Conservation (phyloP, 2,797 vertebrate species). For the Macroramphosus scolopax region DNA sequence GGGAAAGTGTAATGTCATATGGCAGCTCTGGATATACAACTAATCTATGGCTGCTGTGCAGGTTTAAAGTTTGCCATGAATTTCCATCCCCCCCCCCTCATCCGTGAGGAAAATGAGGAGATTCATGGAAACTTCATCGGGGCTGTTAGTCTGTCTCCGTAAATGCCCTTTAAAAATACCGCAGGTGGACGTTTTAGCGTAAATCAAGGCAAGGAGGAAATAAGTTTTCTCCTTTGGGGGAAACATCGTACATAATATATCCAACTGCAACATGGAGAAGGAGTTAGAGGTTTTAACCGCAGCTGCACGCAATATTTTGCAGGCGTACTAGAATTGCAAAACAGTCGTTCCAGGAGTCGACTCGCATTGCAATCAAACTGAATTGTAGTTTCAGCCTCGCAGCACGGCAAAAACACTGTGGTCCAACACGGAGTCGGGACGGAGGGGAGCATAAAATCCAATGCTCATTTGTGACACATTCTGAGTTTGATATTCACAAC, state of each 20-base stretch:
- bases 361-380: slow-evolving; percentile 59
- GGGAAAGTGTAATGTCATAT: slow-evolving; percentile 56
- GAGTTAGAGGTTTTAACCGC: slow-evolving; percentile 41
- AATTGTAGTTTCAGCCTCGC: slow-evolving; percentile 55
- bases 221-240: slow-evolving; percentile 55
- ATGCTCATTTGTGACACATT: slow-evolving; percentile 73
- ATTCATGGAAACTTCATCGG: slow-evolving; percentile 63
- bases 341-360: slow-evolving; percentile 36
- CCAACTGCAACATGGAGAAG: slow-evolving; percentile 38
- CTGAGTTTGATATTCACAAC: slow-evolving; percentile 71
- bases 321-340: slow-evolving; percentile 60
- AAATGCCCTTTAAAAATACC: slow-evolving; percentile 61
- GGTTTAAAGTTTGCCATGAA: slow-evolving; percentile 57
- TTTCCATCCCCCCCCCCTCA: slow-evolving; percentile 34
- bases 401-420: slow-evolving; percentile 28
- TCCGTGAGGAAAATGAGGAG: slow-evolving; percentile 47
- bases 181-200: slow-evolving; percentile 65
- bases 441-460: slow-evolving; percentile 60
- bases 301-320: slow-evolving; percentile 56
- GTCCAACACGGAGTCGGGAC: slow-evolving; percentile 44
- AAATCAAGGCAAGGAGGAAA: slow-evolving; percentile 64
- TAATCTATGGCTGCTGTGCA: slow-evolving; percentile 32
- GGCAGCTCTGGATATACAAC: slow-evolving; percentile 58
- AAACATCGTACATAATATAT: slow-evolving; percentile 62
- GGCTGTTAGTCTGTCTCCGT: slow-evolving; percentile 62